Conservation (phyloP, 2,113 vertebrate species). For the Leucosticte australis region DNA sequence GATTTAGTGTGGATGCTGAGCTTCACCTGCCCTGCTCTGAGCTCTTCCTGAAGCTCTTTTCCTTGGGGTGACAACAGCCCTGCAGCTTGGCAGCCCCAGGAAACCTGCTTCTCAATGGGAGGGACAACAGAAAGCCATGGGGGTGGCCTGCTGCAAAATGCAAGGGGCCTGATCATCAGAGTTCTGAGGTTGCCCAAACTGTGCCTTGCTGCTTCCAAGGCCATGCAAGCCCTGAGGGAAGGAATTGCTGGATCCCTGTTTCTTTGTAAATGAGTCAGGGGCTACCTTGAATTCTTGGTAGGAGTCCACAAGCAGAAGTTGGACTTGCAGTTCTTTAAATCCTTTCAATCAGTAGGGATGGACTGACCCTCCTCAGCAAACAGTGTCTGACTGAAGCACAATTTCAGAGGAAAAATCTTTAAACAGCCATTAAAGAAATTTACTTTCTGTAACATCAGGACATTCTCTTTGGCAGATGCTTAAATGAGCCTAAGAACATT, state of each 20-base stretch:
- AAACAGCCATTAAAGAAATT: background rate
- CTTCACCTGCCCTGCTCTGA: background rate
- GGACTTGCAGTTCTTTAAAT: fast-evolving
- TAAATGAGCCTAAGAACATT: fast-evolving
- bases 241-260: background rate
- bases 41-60: background rate
- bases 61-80: background rate
- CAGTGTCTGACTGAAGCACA: fast-evolving
- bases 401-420: background rate
- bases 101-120: fast-evolving
- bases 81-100: background rate
- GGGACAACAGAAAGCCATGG: fast-evolving
- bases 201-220: fast-evolving
- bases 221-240: fast-evolving
- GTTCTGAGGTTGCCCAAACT: no score
- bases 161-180: background rate
- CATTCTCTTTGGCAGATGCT: background rate
- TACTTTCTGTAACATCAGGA: no score
- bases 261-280: background rate
- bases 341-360: background rate
- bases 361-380: background rate
- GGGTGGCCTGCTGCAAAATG: background rate
- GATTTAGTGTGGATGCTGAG: background rate
- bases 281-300: background rate
- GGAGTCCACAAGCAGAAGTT: background rate